Evolutionary conservation across 1,140 invertebrate genomes (phyloP), one percentile per base, ranked within the genome.

Genomic region (Nautilus pompilius): DNA sequence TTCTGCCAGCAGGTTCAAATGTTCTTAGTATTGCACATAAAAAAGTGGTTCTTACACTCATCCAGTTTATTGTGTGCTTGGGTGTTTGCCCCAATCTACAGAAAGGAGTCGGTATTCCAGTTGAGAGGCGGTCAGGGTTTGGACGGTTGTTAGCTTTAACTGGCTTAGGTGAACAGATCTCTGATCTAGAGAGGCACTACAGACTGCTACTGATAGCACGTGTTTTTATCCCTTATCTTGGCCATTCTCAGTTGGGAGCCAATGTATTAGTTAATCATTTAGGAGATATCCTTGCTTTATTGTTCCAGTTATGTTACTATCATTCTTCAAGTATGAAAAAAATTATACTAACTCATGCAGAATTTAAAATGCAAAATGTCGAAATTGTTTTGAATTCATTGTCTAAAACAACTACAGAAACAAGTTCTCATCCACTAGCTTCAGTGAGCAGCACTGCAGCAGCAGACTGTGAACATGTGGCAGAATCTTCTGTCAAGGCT

Each of bases 251-350:
- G 10, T 67, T 87, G 45, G 76, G 77, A 51, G 73, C 78, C 48
- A 65, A 81, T 5, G 68, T 86, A 24, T 32, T 86, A 30, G 60
- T 75, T 20, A 73, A 82, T 57, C 73, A 83, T 73, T 54, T 87
- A 17, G 79, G 77, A 54, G 80, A 84, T 60, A 36, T 91, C 63
- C 54, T 93, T 48, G 87, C 86, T 66, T 85, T 86, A 8, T 76
- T 91, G n/a, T 86, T 90, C 68, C 90, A 91, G 80, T 79, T 91
- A 58, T 84, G 86, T 29, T 87, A 87, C 83, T 88, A 15, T 5
- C 34, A 20, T n/a, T n/a, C n/a, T n/a, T n/a, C n/a, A n/a, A n/a
- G n/a, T n/a, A n/a, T n/a, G n/a, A n/a, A n/a, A n/a, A n/a, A n/a
- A n/a, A n/a, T n/a, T n/a, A n/a, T n/a, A n/a, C n/a, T n/a, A n/a